phyloP scores from a whole-genome alignment of 1,140 invertebrate genomes.

The Branchinecta lynchi region DNA sequence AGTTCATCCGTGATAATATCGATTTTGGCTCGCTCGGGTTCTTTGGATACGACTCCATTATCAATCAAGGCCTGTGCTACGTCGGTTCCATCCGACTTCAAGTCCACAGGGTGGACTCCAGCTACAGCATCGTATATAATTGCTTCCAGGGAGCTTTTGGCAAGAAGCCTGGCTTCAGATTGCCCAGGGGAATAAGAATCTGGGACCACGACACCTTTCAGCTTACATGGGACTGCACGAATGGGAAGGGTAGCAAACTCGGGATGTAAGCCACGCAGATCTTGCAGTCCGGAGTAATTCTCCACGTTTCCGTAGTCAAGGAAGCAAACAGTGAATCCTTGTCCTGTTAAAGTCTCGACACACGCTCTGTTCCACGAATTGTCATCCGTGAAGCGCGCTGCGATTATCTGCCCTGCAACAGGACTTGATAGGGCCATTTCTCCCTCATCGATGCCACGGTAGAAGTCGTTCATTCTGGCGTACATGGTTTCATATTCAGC shows the following conservation, averaged over 20 bases:
- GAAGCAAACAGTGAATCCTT: neutral
- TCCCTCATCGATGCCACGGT: neutral
- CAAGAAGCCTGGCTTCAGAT: neutral
- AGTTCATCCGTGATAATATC: slow-evolving; percentile 1
- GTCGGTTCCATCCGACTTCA: slow-evolving; percentile 34
- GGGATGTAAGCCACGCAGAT: neutral
- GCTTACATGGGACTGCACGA: neutral
- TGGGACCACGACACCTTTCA: slow-evolving; percentile 3
- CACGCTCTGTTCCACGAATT: slow-evolving; percentile 47
- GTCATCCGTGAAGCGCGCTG: slow-evolving; percentile 47
- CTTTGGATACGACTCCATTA: slow-evolving; percentile 31
- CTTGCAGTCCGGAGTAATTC: no score
- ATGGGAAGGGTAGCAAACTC: neutral
- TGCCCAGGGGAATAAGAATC: neutral
- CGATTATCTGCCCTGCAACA: slow-evolving; percentile 27
- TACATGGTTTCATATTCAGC: neutral
- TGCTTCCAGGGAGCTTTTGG: slow-evolving; percentile 27
- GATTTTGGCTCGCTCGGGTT: neutral
- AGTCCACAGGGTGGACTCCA: slow-evolving; percentile 37
- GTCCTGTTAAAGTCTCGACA: slow-evolving; percentile 30
- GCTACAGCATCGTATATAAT: slow-evolving; percentile 35
- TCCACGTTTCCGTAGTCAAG: neutral
- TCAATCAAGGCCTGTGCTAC: slow-evolving; percentile 31
- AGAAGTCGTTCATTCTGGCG: neutral
- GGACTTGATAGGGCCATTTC: neutral